Conservation (phyloP, 2,888 invertebrate genomes). For the Lithosia quadra region DNA sequence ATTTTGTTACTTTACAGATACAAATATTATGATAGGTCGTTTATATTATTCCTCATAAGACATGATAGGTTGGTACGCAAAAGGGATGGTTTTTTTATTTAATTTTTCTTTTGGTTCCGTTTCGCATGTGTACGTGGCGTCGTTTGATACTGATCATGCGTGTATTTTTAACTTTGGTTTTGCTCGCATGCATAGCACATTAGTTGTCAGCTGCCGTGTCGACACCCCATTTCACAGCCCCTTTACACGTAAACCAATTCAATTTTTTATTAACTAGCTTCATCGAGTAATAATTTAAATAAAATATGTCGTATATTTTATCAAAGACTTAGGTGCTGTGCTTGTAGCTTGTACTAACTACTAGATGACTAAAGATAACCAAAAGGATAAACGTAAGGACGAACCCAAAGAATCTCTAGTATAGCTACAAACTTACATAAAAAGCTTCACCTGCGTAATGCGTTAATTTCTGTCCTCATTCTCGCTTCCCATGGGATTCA, state of each 20-base stretch:
- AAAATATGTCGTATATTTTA: too few relatives aligned
- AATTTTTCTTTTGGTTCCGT: slow-evolving; percentile 62
- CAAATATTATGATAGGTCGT: background rate
- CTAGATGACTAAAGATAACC: too few relatives aligned
- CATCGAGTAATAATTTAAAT: too few relatives aligned
- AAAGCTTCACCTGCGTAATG: too few relatives aligned
- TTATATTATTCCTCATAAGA: background rate
- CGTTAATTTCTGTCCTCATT: too few relatives aligned
- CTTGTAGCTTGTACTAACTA: too few relatives aligned
- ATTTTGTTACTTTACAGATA: background rate
- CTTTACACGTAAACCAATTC: slow-evolving; percentile 19
- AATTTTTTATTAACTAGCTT: slow-evolving; percentile 18
- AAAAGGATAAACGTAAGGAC: too few relatives aligned
- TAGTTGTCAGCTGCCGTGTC: slow-evolving; percentile 40
- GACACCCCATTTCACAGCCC: slow-evolving; percentile 40
- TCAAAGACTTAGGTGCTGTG: too few relatives aligned
- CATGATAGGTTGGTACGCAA: too few relatives aligned
- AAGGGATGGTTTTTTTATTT: slow-evolving; percentile 18
- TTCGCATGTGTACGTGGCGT: slow-evolving; percentile 55
- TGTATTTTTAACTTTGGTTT: slow-evolving; percentile 52
- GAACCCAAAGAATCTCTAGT: too few relatives aligned
- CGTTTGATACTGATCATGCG: slow-evolving; percentile 55
- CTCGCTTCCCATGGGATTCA: too few relatives aligned
- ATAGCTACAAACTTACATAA: too few relatives aligned
- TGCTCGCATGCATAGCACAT: slow-evolving; percentile 18